These are phyloP conservation scores for Deladenus siricidicola DNA, from an alignment of 2,888 invertebrate species.

Conservation along the genomic window DNA sequence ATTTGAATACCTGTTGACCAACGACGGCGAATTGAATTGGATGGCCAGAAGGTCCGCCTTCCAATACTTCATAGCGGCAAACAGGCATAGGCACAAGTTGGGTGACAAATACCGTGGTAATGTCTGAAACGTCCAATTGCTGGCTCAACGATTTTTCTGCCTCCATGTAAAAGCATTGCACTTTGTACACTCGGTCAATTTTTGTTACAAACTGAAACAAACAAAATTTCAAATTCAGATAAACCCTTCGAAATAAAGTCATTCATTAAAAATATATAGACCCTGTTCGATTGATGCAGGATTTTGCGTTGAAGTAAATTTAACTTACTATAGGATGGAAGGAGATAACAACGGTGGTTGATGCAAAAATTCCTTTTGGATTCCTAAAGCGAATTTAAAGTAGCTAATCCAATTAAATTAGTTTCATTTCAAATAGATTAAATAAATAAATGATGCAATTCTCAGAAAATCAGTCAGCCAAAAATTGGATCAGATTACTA, in stretches of 20 bases:
- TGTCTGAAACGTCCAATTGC: constrained; percentile 44
- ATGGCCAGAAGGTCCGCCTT: constrained; percentile 44
- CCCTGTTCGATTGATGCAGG: too few species aligned
- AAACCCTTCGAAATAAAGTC: too few species aligned
- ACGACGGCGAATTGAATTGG: constrained; percentile 47
- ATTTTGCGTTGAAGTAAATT: too few species aligned
- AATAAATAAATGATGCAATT: too few species aligned
- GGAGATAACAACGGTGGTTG: constrained; percentile 26
- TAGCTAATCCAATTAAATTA: background rate
- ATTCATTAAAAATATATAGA: too few species aligned
- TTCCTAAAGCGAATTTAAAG: constrained; percentile 17
- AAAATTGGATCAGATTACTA: too few species aligned
- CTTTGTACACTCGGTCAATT: constrained; percentile 44
- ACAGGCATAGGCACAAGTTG: constrained; percentile 49
- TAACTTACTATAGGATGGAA: constrained; percentile 27
- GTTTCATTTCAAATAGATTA: too few species aligned
- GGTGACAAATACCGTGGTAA: constrained; percentile 49
- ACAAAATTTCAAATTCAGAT: too few species aligned
- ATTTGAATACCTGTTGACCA: constrained; percentile 31
- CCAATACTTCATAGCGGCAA: constrained; percentile 47
- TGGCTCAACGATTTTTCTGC: constrained; percentile 47
- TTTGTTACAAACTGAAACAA: constrained; percentile 31
- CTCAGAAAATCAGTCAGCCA: too few species aligned
- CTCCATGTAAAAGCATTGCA: constrained; percentile 53
- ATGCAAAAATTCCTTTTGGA: constrained; percentile 26